These are phyloP conservation scores for Pygmarrhopalites habei DNA, from an alignment of 1,140 invertebrate species.

Conservation along the genomic window DNA sequence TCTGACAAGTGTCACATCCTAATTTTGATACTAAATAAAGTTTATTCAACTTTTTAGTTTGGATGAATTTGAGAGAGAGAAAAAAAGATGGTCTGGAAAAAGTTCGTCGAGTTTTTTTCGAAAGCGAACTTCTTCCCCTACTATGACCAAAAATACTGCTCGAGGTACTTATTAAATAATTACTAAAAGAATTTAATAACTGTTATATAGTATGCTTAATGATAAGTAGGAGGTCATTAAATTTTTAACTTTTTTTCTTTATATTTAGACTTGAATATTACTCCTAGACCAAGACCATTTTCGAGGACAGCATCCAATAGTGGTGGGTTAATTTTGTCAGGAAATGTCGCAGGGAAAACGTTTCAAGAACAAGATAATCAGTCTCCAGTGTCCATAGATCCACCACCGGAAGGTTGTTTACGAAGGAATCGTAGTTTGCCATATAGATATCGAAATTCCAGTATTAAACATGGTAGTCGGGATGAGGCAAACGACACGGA, in stretches of 20 bases:
- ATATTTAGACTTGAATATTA: conserved; percentile 8
- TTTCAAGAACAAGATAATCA: neutral
- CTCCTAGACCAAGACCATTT: conserved; percentile 23
- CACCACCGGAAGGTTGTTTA: conserved; percentile 20
- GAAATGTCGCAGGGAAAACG: neutral
- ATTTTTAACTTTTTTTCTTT: too few species aligned
- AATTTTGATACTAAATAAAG: neutral
- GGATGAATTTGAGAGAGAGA: neutral
- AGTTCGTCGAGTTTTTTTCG: neutral
- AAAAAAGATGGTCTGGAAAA: neutral
- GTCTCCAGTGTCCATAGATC: conserved; percentile 4
- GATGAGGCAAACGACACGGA: neutral
- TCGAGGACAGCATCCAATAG: conserved; percentile 15
- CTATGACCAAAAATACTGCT: too few species aligned
- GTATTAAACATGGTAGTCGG: too few species aligned
- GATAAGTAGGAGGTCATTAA: too few species aligned
- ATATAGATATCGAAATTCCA: conserved; percentile 2
- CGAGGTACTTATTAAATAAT: too few species aligned
- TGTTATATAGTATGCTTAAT: too few species aligned
- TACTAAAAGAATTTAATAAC: too few species aligned
- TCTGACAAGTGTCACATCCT: conserved; percentile 15
- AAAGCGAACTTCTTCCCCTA: too few species aligned
- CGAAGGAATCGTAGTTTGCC: conserved; percentile 34
- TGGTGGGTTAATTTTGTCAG: neutral
- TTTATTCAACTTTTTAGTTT: neutral